A percentile compares a stretch with the other conserved stretches of the same genome.
Conservation (phyloP, 2,888 invertebrate genomes). For the Xylophagus ater region DNA sequence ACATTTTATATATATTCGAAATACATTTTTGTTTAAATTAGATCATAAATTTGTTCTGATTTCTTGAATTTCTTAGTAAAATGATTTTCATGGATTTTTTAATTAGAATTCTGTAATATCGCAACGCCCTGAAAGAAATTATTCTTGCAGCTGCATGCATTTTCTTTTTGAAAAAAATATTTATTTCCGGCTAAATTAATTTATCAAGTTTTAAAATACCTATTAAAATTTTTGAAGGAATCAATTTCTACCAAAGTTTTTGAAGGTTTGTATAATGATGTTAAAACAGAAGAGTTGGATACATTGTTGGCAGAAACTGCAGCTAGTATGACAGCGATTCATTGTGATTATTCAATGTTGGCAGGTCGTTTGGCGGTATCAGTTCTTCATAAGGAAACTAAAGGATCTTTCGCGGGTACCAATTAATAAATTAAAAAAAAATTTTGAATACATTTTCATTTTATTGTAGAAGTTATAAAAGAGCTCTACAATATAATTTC, state of each 20-base stretch:
- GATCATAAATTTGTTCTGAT: no score
- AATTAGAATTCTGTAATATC: no score
- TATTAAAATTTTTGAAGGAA: no score
- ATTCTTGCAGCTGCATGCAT: no score
- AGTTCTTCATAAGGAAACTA: slow-evolving; percentile 8
- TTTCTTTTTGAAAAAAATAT: no score
- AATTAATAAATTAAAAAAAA: background rate
- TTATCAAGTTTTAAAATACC: no score
- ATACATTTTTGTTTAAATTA: no score
- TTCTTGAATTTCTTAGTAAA: no score
- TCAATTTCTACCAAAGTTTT: slow-evolving; percentile 7
- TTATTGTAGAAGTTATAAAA: slow-evolving; percentile 63
- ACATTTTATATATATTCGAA: no score
- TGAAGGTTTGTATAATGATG: slow-evolving; percentile 10
- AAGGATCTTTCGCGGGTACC: slow-evolving; percentile 10
- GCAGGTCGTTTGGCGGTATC: slow-evolving; percentile 11
- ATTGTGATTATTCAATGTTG: slow-evolving; percentile 10
- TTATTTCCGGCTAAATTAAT: no score
- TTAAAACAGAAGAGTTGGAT: slow-evolving; percentile 7
- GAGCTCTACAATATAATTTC: slow-evolving; percentile 66
- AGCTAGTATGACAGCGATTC: slow-evolving; percentile 10
- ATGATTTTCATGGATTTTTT: no score
- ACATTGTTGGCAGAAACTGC: slow-evolving; percentile 10
- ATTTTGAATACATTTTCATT: background rate
- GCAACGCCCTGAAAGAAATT: no score